Base-by-base conservation (phyloP, 2,113 vertebrate genomes). In the Geococcyx californianus region DNA sequence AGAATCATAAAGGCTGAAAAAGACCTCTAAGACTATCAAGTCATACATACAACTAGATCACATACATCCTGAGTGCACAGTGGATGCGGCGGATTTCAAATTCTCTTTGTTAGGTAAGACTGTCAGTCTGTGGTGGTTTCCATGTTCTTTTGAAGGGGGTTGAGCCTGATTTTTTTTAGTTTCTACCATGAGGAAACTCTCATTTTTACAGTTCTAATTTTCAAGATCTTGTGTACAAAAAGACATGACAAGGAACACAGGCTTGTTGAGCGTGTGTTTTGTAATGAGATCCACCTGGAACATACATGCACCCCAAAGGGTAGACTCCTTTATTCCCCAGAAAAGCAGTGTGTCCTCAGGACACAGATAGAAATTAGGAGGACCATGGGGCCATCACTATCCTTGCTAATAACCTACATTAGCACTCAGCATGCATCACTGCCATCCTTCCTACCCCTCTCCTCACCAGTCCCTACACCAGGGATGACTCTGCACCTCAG, bases 31-130 rank as follows among this genome's bases (percentile, higher is more conserved):
- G 45, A 45, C 18, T 17, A 45, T 17, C 45, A 45, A 45, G 45
- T 45, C 45, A 55, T 10, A n/a, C 11, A n/a, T 16, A 62, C 0
- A 0, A 18, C 56, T 8, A 62, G 15, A 28, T 26, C 18, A 67
- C 25, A 17, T 8, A 3, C 25, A n/a, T 12, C 59, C 45, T 3
- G 42, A 83, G n/a, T 4, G 11, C 63, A 36, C 2, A 0, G 2
- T 3, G 2, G 47, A 13, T 16, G n/a, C 24, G 28, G 42, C 21
- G n/a, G 28, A 59, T 44, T 26, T 44, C 60, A 67, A 59, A 59
- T 38, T 44, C 34, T 24, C 5, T 40, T 26, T 28, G 20, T 42
- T 19, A 60, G 31, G 9, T 4, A 40, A 12, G 16, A 42, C 54
- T 45, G 33, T 4, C 47, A 52, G 28, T 20, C 72, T 51, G 55